phyloP scores from a whole-genome alignment of 2,888 invertebrate genomes.

The Dynastes grantii region DNA sequence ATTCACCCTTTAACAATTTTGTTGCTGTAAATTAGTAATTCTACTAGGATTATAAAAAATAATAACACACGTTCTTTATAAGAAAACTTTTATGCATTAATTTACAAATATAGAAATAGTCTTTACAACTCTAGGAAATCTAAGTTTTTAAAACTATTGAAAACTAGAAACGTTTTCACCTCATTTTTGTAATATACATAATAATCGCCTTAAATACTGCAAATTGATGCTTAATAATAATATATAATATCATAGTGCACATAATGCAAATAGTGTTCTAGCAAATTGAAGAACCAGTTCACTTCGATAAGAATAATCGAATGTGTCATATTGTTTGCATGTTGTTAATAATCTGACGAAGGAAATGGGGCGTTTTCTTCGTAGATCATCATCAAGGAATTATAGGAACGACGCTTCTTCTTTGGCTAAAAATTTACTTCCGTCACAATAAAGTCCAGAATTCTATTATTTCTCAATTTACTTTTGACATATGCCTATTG shows the following conservation, averaged over 20 bases:
- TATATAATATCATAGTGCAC: background rate
- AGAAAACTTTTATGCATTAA: constrained; percentile 25
- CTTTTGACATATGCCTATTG: constrained; percentile 62
- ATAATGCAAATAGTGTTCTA: background rate
- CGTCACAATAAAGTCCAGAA: constrained; percentile 21
- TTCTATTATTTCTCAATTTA: constrained; percentile 49
- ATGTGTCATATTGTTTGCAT: background rate
- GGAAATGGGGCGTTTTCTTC: constrained; percentile 83
- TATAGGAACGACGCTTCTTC: constrained; percentile 72
- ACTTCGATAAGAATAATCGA: background rate
- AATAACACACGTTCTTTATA: constrained; percentile 11
- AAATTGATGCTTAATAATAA: background rate
- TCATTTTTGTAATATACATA: background rate
- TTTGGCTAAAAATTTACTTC: constrained; percentile 63
- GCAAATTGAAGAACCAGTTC: constrained; percentile 16
- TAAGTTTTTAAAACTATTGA: background rate
- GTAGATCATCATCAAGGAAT: constrained; percentile 78
- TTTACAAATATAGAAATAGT: constrained; percentile 37
- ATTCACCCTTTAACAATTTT: too few species aligned
- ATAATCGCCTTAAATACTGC: background rate
- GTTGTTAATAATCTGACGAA: constrained; percentile 64
- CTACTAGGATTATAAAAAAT: background rate
- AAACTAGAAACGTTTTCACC: background rate
- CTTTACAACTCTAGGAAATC: background rate
- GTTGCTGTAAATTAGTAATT: too few species aligned